These are phyloP conservation scores for Protonemura montana DNA, from an alignment of 2,888 invertebrate species.

Conservation along the genomic window DNA sequence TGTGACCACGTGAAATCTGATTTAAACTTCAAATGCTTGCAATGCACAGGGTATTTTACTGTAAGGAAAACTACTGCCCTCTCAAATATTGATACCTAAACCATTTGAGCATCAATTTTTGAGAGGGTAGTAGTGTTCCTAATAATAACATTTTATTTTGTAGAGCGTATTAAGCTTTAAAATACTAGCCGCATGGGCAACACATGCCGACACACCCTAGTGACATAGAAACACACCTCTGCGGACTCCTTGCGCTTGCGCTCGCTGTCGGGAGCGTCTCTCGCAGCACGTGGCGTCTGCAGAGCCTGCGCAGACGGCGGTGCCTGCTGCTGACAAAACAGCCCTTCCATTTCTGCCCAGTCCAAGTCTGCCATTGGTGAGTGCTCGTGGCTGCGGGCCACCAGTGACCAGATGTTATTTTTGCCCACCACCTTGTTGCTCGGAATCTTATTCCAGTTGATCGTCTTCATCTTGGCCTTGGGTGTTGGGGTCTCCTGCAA, in stretches of 20 bases:
- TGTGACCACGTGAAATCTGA: too few relatives aligned
- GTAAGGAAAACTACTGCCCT: too few relatives aligned
- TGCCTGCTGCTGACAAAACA: constrained; percentile 88
- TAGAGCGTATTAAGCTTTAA: too few relatives aligned
- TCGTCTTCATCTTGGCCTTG: constrained; percentile 96
- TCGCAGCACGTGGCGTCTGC: constrained; percentile 64
- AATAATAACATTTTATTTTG: too few relatives aligned
- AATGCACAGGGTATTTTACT: too few relatives aligned
- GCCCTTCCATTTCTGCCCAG: constrained; percentile 92
- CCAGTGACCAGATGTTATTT: constrained; percentile 91
- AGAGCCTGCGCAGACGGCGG: constrained; percentile 62
- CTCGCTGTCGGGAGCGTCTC: constrained; percentile 59
- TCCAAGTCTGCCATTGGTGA: constrained; percentile 86
- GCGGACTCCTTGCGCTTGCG: constrained; percentile 79
- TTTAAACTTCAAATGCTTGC: too few relatives aligned
- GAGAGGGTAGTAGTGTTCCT: too few relatives aligned
- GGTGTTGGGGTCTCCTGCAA: constrained; percentile 82
- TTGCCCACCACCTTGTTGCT: constrained; percentile 87
- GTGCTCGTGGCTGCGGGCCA: constrained; percentile 84
- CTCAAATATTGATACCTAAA: too few relatives aligned
- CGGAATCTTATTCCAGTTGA: constrained; percentile 98
- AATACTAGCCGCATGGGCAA: too few relatives aligned
- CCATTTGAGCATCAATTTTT: too few relatives aligned
- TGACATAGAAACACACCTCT: constrained; percentile 70
- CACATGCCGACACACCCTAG: too few relatives aligned